Evolutionary conservation across 2,888 invertebrate genomes (phyloP), one percentile per base, ranked within the genome.

Genomic region (Apeira syringaria): DNA sequence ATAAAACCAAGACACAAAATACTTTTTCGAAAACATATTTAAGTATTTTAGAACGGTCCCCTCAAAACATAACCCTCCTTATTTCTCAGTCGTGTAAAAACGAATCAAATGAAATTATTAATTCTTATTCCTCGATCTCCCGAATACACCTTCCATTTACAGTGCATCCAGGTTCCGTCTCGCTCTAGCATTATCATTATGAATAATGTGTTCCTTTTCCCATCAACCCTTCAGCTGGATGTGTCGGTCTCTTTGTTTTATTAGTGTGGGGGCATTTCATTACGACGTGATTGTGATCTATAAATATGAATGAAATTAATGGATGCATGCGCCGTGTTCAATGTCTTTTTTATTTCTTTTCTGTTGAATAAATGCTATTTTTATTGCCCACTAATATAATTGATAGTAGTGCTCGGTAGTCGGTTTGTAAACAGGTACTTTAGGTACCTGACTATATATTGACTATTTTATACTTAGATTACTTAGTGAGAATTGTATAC

Each of bases 271-370:
- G 53, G 54, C 47, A 50, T 52, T 55, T 67, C 65, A 63, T 61
- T 65, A 64, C 48, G 50, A 36, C 47, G 60, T 62, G 67, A 69
- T 68, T 62, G 59, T 58, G 62, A 68, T 69, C 68, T 54, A 56
- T 61, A 15, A 64, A 65, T 56, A 5, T 20, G 20, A 20, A 2
- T 20, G 20, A 4, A 64, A 60, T 64, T 64, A 68, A 64, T 64
- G 59, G 52, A 56, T 54, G 52, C 56, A 53, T 47, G 53, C 34
- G 26, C 27, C 49, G 50, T 54, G 42, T 61, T 59, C 56, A 56
- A 48, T 50, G 53, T 54, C 52, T 56, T 48, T 43, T 43, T 47
- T 47, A 20, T 54, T 55, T 47, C 57, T 50, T 43, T 42, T 26
- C 32, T 13, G 8, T 29, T n/a, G n/a, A n/a, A n/a, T n/a, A n/a